phyloP scores from a whole-genome alignment of 1,140 invertebrate genomes.

The Pseudachorutes palmiensis region DNA sequence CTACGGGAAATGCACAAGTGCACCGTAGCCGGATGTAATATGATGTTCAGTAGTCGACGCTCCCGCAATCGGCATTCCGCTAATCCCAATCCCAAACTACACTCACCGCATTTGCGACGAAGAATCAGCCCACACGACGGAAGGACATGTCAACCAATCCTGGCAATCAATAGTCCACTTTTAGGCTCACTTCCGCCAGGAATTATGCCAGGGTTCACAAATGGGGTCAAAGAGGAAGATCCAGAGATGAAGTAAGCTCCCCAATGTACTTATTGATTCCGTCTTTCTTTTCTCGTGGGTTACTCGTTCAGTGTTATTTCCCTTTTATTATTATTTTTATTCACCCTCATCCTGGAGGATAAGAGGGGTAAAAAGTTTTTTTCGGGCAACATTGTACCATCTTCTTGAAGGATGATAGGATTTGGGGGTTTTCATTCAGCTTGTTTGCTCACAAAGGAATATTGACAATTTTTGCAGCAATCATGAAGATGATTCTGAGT shows the following conservation, averaged over 20 bases:
- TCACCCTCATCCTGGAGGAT: too few species aligned
- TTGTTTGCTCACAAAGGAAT: too few species aligned
- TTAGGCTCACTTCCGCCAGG: conserved; percentile 16
- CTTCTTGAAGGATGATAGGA: too few species aligned
- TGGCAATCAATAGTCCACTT: conserved; percentile 15
- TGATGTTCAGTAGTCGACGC: conserved; percentile 91
- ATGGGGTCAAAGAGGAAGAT: conserved; percentile 15
- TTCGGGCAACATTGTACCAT: too few species aligned
- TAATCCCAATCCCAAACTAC: conserved; percentile 96
- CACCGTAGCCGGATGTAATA: conserved; percentile 95
- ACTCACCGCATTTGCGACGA: conserved; percentile 82
- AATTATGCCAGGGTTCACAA: conserved; percentile 9
- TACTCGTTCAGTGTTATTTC: background rate
- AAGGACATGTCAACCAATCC: conserved; percentile 49
- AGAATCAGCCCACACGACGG: conserved; percentile 91
- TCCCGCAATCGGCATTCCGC: conserved; percentile 94
- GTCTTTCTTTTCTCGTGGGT: background rate
- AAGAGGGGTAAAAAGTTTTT: too few species aligned
- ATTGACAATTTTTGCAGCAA: background rate
- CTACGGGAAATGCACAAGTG: conserved; percentile 98
- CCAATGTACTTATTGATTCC: background rate
- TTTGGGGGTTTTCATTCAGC: too few species aligned
- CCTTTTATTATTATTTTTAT: background rate
- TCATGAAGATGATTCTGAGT: conserved; percentile 8
- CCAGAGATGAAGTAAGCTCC: conserved; percentile 5